Percentiles rank a stretch among this genome's conserved stretches.
These are phyloP conservation scores for Antheraea yamamai DNA, from an alignment of 2,888 invertebrate species.

Conservation along the genomic window DNA sequence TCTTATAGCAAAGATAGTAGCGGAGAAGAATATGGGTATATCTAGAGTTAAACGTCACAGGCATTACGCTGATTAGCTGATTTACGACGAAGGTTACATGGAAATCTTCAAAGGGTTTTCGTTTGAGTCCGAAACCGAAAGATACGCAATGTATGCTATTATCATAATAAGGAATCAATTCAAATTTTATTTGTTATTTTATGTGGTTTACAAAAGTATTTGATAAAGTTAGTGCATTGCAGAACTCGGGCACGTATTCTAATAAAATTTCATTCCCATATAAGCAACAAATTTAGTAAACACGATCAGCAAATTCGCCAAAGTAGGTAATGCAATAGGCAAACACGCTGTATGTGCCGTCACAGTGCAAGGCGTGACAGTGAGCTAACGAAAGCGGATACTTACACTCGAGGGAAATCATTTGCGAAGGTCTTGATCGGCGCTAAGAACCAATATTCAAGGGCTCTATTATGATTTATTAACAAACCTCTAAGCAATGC, in stretches of 20 bases:
- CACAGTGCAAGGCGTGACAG: slow-evolving; percentile 24
- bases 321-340: slow-evolving; percentile 33
- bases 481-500: neutral
- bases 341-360: slow-evolving; percentile 15
- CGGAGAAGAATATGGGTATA: no score
- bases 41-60: no score
- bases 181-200: neutral
- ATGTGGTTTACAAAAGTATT: neutral
- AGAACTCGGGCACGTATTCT: slow-evolving; percentile 19
- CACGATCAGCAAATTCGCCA: slow-evolving; percentile 40
- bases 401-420: slow-evolving; percentile 34
- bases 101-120: no score
- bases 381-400: neutral
- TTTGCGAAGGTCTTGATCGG: slow-evolving; percentile 27
- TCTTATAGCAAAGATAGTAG: no score
- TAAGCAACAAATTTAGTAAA: slow-evolving; percentile 34
- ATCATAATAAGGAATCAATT: neutral
- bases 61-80: no score
- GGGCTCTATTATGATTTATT: neutral
- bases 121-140: no score
- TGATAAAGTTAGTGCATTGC: neutral
- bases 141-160: neutral
- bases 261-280: slow-evolving; percentile 33
- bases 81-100: no score
- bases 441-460: slow-evolving; percentile 26